A percentile compares a stretch with the other conserved stretches of the same genome.
Conservation (phyloP, 2,888 invertebrate genomes). For the Volucella inflata region DNA sequence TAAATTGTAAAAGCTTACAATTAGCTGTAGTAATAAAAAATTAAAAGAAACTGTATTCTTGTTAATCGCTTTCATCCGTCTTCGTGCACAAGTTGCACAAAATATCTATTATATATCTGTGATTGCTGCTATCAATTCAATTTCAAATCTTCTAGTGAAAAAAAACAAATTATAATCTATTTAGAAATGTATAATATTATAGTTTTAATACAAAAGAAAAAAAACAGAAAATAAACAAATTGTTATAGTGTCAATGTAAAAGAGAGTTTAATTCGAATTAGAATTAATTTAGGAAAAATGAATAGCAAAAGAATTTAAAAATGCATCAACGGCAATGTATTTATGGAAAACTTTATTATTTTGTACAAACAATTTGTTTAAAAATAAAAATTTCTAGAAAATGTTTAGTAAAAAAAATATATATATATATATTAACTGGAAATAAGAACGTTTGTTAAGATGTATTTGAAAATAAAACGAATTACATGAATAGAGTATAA, state of each 20-base stretch:
- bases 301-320: not conserved
- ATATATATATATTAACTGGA: not conserved
- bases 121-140: slow-evolving; percentile 74
- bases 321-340: slow-evolving; percentile 21
- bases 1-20: slow-evolving; percentile 14
- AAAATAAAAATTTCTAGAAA: slow-evolving; percentile 4
- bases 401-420: not conserved
- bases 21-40: slow-evolving; percentile 7
- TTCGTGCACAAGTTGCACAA: slow-evolving; percentile 65
- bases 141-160: slow-evolving; percentile 48
- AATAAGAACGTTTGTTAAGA: not conserved
- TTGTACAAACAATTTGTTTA: slow-evolving; percentile 45
- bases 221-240: slow-evolving; percentile 3
- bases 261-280: slow-evolving; percentile 7
- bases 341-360: slow-evolving; percentile 32
- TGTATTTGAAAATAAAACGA: slow-evolving; percentile 57
- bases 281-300: slow-evolving; percentile 9
- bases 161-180: not conserved
- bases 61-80: slow-evolving; percentile 57
- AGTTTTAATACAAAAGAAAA: slow-evolving; percentile 28
- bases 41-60: slow-evolving; percentile 25
- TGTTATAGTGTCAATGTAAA: slow-evolving; percentile 50
- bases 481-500: slow-evolving; percentile 52
- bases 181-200: slow-evolving; percentile 31
- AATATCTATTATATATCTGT: slow-evolving; percentile 71